Percentiles rank a stretch among this genome's conserved stretches.
Evolutionary conservation across 2,113 vertebrate species (phyloP).

Genomic region (Brachirus orientalis): DNA sequence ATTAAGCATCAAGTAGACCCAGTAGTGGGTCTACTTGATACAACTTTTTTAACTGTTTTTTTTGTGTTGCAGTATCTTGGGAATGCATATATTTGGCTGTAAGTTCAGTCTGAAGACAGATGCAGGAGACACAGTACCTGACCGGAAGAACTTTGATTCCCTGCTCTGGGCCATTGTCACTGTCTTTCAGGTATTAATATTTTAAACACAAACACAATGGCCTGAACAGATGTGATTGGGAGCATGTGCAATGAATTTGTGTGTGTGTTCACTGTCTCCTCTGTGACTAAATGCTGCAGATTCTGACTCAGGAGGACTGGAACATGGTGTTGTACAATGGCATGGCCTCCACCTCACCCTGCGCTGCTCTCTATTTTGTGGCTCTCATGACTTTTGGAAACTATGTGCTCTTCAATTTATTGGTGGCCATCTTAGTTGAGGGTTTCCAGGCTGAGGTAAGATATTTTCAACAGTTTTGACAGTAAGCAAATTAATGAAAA

Average conservation of each 20-base stretch:
- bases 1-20: too few species aligned
- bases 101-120: constrained; percentile 98
- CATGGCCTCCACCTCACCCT: constrained; percentile 94
- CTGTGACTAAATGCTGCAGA: constrained; percentile 76
- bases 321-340: constrained; percentile 98
- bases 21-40: neutral
- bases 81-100: constrained; percentile 99
- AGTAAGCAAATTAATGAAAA: neutral
- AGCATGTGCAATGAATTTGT: neutral
- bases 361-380: constrained; percentile 96
- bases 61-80: constrained; percentile 87
- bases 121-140: constrained; percentile 95
- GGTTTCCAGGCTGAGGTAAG: constrained; percentile 98
- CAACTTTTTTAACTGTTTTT: neutral
- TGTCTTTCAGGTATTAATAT: constrained; percentile 89
- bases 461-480: neutral
- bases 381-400: constrained; percentile 99
- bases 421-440: constrained; percentile 97
- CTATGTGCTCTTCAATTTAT: constrained; percentile 97
- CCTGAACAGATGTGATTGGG: neutral
- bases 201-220: neutral
- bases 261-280: neutral
- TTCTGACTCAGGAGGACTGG: constrained; percentile 99
- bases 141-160: constrained; percentile 98
- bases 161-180: constrained; percentile 98